A percentile compares a stretch with the other conserved stretches of the same genome.
Evolutionary conservation across 2,888 invertebrate species (phyloP).

Genomic region (Asteroscopus sphinx): DNA sequence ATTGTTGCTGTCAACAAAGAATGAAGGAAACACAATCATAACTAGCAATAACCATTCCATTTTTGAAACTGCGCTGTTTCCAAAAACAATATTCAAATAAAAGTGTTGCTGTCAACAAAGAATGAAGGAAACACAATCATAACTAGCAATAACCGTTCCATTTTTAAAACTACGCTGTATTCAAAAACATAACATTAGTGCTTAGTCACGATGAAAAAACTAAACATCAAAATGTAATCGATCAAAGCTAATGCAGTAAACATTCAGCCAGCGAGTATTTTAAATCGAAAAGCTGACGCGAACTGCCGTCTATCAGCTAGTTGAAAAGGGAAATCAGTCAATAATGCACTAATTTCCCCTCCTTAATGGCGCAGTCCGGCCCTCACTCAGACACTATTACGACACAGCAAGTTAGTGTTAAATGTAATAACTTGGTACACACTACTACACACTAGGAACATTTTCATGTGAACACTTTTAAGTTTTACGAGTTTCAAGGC

Average conservation of each 20-base stretch:
- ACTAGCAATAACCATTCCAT: conserved; percentile 20
- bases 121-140: conserved; percentile 40
- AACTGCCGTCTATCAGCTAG: conserved; percentile 82
- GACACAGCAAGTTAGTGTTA: conserved; percentile 73
- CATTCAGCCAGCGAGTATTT: conserved; percentile 71
- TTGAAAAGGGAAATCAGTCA: conserved; percentile 89
- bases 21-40: conserved; percentile 40
- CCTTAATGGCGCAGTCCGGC: conserved; percentile 82
- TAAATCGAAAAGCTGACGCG: conserved; percentile 77
- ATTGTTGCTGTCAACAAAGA: conserved; percentile 38
- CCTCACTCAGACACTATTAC: conserved; percentile 79
- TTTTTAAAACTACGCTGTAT: conserved; percentile 46
- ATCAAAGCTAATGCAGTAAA: conserved; percentile 75
- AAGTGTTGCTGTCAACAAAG: conserved; percentile 39
- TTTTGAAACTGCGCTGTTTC: too few relatives aligned
- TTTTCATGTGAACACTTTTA: conserved; percentile 63
- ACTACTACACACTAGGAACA: conserved; percentile 50
- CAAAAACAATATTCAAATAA: too few relatives aligned
- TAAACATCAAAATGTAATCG: conserved; percentile 59
- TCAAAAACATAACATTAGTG: conserved; percentile 49
- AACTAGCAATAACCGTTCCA: conserved; percentile 24
- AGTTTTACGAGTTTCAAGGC: conserved; percentile 52
- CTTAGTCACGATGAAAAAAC: conserved; percentile 50
- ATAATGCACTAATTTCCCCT: conserved; percentile 90
- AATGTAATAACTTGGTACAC: conserved; percentile 70